A percentile compares a stretch with the other conserved stretches of the same genome.
Conservation (phyloP, 92 coral and sea anemone species). For the Micromussa lordhowensis region DNA sequence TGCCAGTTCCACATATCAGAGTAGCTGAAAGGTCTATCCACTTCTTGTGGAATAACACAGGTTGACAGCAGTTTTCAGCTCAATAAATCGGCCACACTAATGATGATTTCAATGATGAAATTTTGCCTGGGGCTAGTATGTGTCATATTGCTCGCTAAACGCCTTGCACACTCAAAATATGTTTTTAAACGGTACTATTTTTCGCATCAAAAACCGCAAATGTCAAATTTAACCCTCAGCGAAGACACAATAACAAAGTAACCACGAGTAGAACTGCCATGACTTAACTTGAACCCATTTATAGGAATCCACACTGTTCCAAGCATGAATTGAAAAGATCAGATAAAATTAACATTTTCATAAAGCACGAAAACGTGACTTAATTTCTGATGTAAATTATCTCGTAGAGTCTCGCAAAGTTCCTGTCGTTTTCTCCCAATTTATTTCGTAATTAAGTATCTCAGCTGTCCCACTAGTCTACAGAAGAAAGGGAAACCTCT, state of each 20-base stretch:
- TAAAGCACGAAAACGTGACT: neutral
- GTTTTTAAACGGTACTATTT: neutral
- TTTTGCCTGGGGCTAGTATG: slow-evolving; percentile 11
- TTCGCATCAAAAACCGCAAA: neutral
- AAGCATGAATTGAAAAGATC: neutral
- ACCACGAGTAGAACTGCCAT: neutral
- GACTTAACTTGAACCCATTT: neutral
- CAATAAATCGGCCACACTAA: neutral
- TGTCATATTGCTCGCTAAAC: neutral
- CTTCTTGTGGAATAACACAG: neutral
- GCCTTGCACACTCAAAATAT: neutral
- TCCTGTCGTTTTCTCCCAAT: neutral
- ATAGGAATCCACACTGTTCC: neutral
- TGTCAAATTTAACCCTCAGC: neutral
- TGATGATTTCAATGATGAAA: neutral
- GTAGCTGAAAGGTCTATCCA: neutral
- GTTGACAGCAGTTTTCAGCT: neutral
- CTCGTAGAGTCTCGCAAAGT: slow-evolving; percentile 10
- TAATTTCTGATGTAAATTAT: slow-evolving; percentile 16
- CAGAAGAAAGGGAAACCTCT: slow-evolving; percentile 2
- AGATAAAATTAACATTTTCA: slow-evolving; percentile 20
- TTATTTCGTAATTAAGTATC: neutral
- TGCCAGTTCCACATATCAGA: neutral
- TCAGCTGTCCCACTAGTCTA: neutral
- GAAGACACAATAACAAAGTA: neutral